Evolutionary conservation across 1,140 invertebrate species (phyloP).

Genomic region (Lordiphosa clarofinis): DNA sequence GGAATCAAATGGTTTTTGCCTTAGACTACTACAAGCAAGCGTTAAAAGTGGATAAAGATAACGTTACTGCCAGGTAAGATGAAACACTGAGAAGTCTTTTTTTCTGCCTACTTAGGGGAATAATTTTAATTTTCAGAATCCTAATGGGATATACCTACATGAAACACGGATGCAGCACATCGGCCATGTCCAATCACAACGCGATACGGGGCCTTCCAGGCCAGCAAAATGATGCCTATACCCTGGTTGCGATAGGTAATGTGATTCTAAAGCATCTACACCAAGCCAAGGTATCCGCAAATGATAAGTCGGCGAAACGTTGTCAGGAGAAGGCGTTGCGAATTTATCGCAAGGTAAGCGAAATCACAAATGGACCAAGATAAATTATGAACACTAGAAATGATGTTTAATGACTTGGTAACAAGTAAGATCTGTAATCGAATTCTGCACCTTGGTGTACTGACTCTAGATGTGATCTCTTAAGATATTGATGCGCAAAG

Average conservation of each 20-base stretch:
- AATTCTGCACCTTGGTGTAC: no score
- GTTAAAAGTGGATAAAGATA: conserved; percentile 10
- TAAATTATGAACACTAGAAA: no score
- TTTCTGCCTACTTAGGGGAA: background rate
- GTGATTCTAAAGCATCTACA: no score
- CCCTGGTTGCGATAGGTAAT: conserved; percentile 36
- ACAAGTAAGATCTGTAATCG: no score
- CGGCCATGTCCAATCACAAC: conserved; percentile 19
- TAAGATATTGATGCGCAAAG: no score
- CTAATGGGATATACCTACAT: conserved; percentile 16
- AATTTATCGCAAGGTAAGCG: conserved; percentile 11
- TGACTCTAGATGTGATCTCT: no score
- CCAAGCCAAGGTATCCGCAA: no score
- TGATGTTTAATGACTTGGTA: no score
- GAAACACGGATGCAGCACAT: background rate
- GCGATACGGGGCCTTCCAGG: background rate
- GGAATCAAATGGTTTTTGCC: conserved; percentile 8
- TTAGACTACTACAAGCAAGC: conserved; percentile 23
- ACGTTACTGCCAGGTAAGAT: conserved; percentile 29
- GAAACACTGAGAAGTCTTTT: no score
- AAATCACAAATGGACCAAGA: no score
- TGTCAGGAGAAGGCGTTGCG: conserved; percentile 16
- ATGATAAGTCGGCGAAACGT: no score
- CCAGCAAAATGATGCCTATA: background rate
- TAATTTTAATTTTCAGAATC: conserved; percentile 9